Evolutionary conservation across 2,797 vertebrate species (phyloP).

Genomic region (Tokudaia muenninki): DNA sequence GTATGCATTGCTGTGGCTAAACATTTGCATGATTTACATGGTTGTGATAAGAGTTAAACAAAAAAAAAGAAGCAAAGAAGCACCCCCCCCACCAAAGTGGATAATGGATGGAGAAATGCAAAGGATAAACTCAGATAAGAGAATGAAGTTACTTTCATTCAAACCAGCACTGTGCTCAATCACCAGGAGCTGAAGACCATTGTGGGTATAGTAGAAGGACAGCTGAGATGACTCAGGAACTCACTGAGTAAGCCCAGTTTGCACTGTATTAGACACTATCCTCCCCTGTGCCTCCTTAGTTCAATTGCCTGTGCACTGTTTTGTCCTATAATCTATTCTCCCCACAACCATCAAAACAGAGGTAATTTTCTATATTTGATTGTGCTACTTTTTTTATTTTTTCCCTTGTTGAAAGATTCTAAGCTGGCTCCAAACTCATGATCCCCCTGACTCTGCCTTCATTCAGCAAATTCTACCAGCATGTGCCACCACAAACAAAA

Average conservation of each 20-base stretch:
- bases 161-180: not conserved
- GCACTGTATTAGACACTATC: not conserved
- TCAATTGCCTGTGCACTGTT: not conserved
- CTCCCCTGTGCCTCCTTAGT: not conserved
- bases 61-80: conserved; percentile 4
- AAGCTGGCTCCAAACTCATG: not conserved
- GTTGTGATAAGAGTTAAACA: not conserved
- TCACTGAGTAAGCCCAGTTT: not conserved
- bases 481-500: not conserved
- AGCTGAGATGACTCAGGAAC: not conserved
- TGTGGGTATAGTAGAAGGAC: too few species aligned
- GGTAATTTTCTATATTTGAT: not conserved
- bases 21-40: not conserved
- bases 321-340: not conserved
- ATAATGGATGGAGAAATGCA: not conserved
- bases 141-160: not conserved
- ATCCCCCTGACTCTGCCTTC: not conserved
- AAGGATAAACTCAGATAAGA: not conserved
- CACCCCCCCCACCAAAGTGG: too few species aligned
- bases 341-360: not conserved
- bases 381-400: too few species aligned
- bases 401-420: too few species aligned
- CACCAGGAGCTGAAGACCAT: not conserved
- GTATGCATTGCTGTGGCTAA: not conserved
- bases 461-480: not conserved